Evolutionary conservation across 1,140 invertebrate genomes (phyloP), one percentile per base, ranked within the genome.

Genomic region (Spodoptera litura): DNA sequence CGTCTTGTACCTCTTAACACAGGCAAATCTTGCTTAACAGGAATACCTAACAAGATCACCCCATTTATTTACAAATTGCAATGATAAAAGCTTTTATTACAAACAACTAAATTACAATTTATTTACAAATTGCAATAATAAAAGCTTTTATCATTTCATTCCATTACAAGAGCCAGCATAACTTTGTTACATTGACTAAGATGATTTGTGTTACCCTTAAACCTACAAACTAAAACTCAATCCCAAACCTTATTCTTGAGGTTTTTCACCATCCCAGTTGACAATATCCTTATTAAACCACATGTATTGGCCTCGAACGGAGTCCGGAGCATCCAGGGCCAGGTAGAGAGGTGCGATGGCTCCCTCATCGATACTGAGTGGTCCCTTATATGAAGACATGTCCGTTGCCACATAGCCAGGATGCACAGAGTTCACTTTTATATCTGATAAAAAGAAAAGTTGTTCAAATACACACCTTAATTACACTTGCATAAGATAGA

Each of bases 391-490:
- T 76, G 93, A 95, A 2, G 95, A 95, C 96, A 97, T 96, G 82
- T 97, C 96, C 2, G 97, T 97, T 80, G 95, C 93, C 3, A 97
- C 96, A 88, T 96, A 96, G 3, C 94, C 95, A 5, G 95, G 95
- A 85, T 96, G 95, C 25, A 71, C 53, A 0, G 68, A 71, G 52
- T 71, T 71, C 68, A 71, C 68, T 53, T 53, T 56, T 10, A 71
- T 71, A 27, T 71, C 64, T 68, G 62, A 12, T 20, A 15, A 44
- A 64, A 20, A 3, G 35, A 13, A 10, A 64, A 49, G 3, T 20
- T 9, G 20, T 27, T 58, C 2, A 9, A 9, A 27, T 31, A 25
- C 27, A 55, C n/a, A 15, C n/a, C 13, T 56, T 5, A 56, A 12
- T 12, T 10, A 6, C 9, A 58, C 55, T 20, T 58, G 2, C 0